Evolutionary conservation across 1,140 invertebrate species (phyloP).

Genomic region (honey bee (Apis mellifera)): DNA sequence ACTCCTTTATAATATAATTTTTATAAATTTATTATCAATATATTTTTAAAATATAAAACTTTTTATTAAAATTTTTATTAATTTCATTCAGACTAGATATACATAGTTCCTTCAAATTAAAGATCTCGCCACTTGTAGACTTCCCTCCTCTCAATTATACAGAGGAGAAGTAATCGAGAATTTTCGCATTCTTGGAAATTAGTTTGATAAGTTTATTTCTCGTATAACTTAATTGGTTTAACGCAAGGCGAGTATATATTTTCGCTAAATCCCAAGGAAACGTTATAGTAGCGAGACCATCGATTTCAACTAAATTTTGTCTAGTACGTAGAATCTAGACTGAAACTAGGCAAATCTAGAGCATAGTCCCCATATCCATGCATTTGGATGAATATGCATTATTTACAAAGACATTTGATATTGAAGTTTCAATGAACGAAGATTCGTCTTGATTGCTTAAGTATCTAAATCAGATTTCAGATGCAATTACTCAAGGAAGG

Average conservation of each 20-base stretch:
- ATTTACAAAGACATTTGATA: constrained; percentile 3
- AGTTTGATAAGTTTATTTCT: background rate
- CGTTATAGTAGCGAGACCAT: background rate
- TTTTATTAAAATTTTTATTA: too few relatives aligned
- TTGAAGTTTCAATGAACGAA: constrained; percentile 20
- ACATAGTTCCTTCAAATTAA: too few relatives aligned
- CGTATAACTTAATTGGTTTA: background rate
- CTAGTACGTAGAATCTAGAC: constrained; percentile 18
- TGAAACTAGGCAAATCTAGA: constrained; percentile 8
- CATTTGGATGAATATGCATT: constrained; percentile 3
- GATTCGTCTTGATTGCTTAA: constrained; percentile 2
- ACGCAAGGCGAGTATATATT: background rate
- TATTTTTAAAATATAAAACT: too few relatives aligned
- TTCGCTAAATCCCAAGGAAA: constrained; percentile 19
- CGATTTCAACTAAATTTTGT: constrained; percentile 38
- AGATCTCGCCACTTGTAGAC: background rate
- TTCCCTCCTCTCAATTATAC: background rate
- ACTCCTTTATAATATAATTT: too few relatives aligned
- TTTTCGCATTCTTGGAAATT: background rate
- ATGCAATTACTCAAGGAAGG: background rate
- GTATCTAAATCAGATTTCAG: background rate
- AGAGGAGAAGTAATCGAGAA: background rate
- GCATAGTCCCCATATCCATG: background rate
- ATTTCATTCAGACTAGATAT: too few relatives aligned
- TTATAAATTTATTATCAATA: too few relatives aligned